Base-by-base conservation (phyloP, 64 coral and sea anemone genomes). In the Platygyra sinensis region DNA sequence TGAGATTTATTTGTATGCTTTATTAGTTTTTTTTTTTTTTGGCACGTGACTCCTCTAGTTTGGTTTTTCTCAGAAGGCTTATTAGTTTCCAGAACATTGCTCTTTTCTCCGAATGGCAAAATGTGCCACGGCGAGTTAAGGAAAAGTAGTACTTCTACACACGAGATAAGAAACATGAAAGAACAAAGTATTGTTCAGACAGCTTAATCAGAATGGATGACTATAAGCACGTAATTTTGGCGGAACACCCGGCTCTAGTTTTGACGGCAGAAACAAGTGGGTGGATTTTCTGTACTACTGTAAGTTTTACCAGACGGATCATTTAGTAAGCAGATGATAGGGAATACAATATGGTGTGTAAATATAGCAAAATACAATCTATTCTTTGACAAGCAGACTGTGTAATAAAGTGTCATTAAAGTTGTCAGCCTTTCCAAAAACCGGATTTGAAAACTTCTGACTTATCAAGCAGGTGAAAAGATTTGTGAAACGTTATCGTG, bases 381-480 rank as follows among this genome's bases (percentile, higher is more conserved):
- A 38, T 83, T 20, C 29, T 65, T 19, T 64, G 80, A 63, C 29
- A 65, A 64, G 60, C 60, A 67, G 18, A 33, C 31, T 42, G 50
- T 31, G 77, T 80, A 30, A 55, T 80, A 59, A 80, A 52, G 57
- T 83, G 60, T 30, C 59, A 67, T 67, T 69, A 65, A 65, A 83
- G 29, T 39, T 67, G 81, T 72, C 81, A 71, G n/a, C 27, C 62
- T 85, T 49, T 85, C 81, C 38, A 85, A 69, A 85, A 85, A 71
- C 31, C 81, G 63, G 81, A 85, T 85, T 71, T 85, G n/a, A 27
- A 46, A 63, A 50, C 81, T 85, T 31, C 60, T 83, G 61, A 83
- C 59, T 67, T n/a, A 31, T 38, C 63, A 85, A 85, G 81, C 81
- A 85, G 81, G 61, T 85, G 81, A 85, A 85, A 85, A 60, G 78